Evolutionary conservation across 2,113 vertebrate genomes (phyloP), one percentile per base, ranked within the genome.

Genomic region (Xenopus borealis): DNA sequence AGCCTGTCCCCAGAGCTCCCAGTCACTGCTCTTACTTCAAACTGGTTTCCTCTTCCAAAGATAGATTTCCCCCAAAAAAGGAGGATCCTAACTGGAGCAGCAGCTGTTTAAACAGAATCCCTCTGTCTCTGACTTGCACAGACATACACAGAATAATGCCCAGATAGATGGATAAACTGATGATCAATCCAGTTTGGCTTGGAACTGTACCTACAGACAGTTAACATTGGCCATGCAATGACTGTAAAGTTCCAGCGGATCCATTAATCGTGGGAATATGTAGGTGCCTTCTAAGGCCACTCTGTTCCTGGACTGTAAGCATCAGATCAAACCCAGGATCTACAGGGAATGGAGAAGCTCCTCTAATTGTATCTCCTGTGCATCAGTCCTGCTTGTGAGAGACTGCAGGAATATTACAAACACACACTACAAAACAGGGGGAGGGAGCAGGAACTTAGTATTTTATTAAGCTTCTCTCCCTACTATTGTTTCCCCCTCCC

Each of bases 401-500:
- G 57, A 13, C 72, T 40, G 59, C 18, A 68, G 73, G 58, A 67
- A 76, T 76, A 76, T 69, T 69, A 62, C 58, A 68, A 18, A 33
- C 55, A n/a, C 66, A 55, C 23, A 55, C 16, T 62, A 65, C 61
- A 30, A 61, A 63, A 55, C 58, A 62, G 72, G 72, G 73, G 73
- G 69, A 64, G 73, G 46, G 23, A 69, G 66, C 73, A 76, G 73
- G 73, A 76, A 76, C 73, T 69, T 52, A 13, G 46, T 76, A 59
- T 76, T 69, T 63, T 76, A 69, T 45, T 69, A 69, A 76, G 68
- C 66, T 47, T 69, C 47, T 76, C 66, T 76, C 66, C 58, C 59
- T 55, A 76, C 73, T 69, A 76, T 76, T 76, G 73, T 76, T 64
- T 76, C 66, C 63, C 72, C 73, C 73, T 69, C 73, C 73, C 73